Evolutionary conservation across 2,113 vertebrate genomes (phyloP), one percentile per base, ranked within the genome.

Genomic region (Bujurquina vittata): DNA sequence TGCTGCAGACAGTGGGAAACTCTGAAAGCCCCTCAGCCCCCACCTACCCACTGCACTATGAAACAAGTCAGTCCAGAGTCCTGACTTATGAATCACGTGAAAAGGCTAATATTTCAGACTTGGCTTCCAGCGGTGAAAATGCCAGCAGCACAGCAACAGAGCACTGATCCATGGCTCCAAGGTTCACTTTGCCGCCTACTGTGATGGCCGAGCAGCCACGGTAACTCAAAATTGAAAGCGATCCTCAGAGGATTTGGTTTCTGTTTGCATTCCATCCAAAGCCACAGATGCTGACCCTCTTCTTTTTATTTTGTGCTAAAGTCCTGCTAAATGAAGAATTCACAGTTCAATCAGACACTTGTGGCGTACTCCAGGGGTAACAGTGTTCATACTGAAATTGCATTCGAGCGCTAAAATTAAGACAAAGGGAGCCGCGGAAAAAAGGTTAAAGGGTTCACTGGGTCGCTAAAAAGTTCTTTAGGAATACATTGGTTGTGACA

Each of bases 101-200:
- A 92, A 86, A 62, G 75, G 87, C 85, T 92, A 82, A 91, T 89
- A 91, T 89, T 90, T 91, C 88, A 89, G 79, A 63, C 60, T 63
- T 4, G 55, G 59, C 76, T 78, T 72, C 79, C 9, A 6, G 73
- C 22, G 1, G 83, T 40, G 63, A 54, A 75, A 80, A 73, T 43
- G 74, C 52, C 79, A 73, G 55, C 65, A 5, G 81, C 1, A 46
- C 15, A 37, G 22, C 11, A 0, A 74, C 8, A 1, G 15, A 55
- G 61, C 37, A 11, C 56, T 69, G 80, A 75, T 73, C 77, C 61
- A 14, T 26, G 75, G 58, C 63, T 76, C 82, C 69, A 69, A 37
- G 11, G 67, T 79, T 85, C 58, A 77, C 63, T 63, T 79, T 81
- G 49, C 62, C 40, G 20, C 78, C 86, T 65, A 54, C 77, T 86